Conservation (phyloP, 2,113 vertebrate genomes). For the Myiozetetes cayanensis region DNA sequence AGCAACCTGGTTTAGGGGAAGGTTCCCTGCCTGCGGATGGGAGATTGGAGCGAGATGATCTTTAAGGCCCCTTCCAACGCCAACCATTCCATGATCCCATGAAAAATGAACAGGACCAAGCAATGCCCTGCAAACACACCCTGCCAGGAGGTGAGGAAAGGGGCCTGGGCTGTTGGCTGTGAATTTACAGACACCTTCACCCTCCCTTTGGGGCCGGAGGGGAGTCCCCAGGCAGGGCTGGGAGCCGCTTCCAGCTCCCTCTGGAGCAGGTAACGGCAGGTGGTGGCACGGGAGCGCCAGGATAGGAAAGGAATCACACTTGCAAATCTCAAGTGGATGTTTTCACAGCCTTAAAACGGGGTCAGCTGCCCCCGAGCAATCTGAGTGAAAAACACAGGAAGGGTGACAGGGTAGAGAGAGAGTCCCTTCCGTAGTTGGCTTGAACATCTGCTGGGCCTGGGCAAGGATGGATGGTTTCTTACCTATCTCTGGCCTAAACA, state of each 20-base stretch:
- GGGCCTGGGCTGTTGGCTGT: neutral
- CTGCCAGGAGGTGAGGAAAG: neutral
- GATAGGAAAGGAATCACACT: neutral
- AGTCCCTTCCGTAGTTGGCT: constrained; percentile 25
- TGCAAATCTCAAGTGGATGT: constrained; percentile 54
- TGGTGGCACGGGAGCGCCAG: neutral
- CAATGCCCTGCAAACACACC: rapidly evolving
- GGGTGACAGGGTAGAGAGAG: constrained; percentile 6
- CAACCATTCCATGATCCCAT: neutral
- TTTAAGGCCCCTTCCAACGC: neutral
- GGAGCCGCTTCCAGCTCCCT: neutral
- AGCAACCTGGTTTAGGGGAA: neutral
- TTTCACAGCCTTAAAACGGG: constrained; percentile 53
- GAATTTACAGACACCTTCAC: neutral
- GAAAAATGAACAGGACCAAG: neutral
- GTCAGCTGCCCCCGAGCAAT: constrained; percentile 33
- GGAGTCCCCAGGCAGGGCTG: neutral
- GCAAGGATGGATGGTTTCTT: constrained; percentile 35
- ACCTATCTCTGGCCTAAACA: constrained; percentile 20
- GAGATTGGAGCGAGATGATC: neutral
- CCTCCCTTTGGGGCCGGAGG: neutral
- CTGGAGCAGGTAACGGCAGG: neutral
- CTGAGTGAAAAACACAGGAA: neutral
- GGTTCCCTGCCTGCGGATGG: rapidly evolving
- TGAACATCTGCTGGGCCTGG: neutral